Percentiles rank a stretch among this genome's conserved stretches.
phyloP scores from a whole-genome alignment of 2,797 vertebrate genomes.

The Orestias chungarensis region DNA sequence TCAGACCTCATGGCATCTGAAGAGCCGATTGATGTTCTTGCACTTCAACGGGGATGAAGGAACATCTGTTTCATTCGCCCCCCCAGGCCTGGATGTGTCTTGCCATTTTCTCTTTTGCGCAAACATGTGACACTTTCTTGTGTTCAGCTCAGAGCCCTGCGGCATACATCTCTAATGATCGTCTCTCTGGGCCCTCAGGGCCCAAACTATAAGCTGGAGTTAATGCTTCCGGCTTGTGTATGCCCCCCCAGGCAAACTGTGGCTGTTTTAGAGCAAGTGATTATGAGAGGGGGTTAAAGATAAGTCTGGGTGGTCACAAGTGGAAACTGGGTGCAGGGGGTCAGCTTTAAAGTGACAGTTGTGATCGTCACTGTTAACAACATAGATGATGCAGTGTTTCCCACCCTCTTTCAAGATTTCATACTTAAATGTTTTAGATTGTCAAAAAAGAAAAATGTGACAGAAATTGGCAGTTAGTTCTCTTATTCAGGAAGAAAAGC shows the following conservation, averaged over 20 bases:
- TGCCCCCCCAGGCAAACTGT: slow-evolving; percentile 54
- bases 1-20: slow-evolving; percentile 40
- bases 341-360: slow-evolving; percentile 53
- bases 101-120: slow-evolving; percentile 65
- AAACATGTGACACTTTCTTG: slow-evolving; percentile 78
- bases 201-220: slow-evolving; percentile 71
- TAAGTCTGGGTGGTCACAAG: slow-evolving; percentile 77
- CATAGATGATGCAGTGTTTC: slow-evolving; percentile 26
- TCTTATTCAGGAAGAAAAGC: background rate
- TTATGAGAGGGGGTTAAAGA: slow-evolving; percentile 52
- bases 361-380: slow-evolving; percentile 48
- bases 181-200: slow-evolving; percentile 56
- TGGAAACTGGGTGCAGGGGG: slow-evolving; percentile 66
- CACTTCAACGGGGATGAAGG: slow-evolving; percentile 57
- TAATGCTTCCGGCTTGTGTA: slow-evolving; percentile 73
- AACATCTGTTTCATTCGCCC: slow-evolving; percentile 72
- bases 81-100: slow-evolving; percentile 69
- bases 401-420: background rate
- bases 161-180: slow-evolving; percentile 72
- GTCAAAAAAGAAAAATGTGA: background rate
- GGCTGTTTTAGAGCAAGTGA: slow-evolving; percentile 61
- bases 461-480: too few species aligned
- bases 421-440: background rate
- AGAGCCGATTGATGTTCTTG: slow-evolving; percentile 53
- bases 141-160: slow-evolving; percentile 45